A percentile compares a stretch with the other conserved stretches of the same genome.
phyloP scores from a whole-genome alignment of 2,113 vertebrate genomes.

The Tor tambroides region DNA sequence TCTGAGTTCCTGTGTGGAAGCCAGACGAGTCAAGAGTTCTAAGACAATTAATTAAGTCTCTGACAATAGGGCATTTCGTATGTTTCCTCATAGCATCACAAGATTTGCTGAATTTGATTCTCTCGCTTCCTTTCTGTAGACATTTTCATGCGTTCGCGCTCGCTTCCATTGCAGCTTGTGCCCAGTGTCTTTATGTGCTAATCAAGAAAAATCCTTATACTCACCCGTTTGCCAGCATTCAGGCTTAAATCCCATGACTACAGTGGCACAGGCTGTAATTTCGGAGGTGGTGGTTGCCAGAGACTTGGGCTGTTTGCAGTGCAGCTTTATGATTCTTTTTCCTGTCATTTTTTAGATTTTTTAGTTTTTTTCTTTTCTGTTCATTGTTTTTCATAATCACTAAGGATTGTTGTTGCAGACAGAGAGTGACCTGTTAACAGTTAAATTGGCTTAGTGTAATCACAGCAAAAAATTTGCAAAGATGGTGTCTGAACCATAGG shows the following conservation, averaged over 20 bases:
- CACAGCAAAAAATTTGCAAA: slow-evolving; percentile 47
- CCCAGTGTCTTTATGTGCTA: slow-evolving; percentile 42
- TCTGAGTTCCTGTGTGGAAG: slow-evolving; percentile 60
- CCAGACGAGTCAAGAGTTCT: slow-evolving; percentile 65
- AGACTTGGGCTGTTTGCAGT: slow-evolving; percentile 22
- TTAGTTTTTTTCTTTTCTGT: background rate
- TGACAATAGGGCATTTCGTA: slow-evolving; percentile 62
- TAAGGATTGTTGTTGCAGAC: slow-evolving; percentile 32
- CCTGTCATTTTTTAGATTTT: background rate
- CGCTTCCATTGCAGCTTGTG: slow-evolving; percentile 34
- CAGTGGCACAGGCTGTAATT: slow-evolving; percentile 42
- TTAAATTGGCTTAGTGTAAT: slow-evolving; percentile 35
- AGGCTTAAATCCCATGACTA: slow-evolving; percentile 49
- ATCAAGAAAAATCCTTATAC: slow-evolving; percentile 41
- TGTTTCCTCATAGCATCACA: slow-evolving; percentile 50
- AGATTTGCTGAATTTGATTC: slow-evolving; percentile 60
- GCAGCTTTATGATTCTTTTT: slow-evolving; percentile 9
- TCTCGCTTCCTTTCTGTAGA: slow-evolving; percentile 38
- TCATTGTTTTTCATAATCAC: slow-evolving; percentile 32
- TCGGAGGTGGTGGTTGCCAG: slow-evolving; percentile 19
- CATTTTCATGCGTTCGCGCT: slow-evolving; percentile 45
- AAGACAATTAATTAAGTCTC: slow-evolving; percentile 72
- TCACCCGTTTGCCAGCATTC: slow-evolving; percentile 33
- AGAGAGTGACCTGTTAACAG: slow-evolving; percentile 43
- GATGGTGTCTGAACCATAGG: slow-evolving; percentile 49